Percentiles rank a stretch among this genome's conserved stretches.
Conservation (phyloP, 2,113 vertebrate genomes). For the Isichthys henryi region DNA sequence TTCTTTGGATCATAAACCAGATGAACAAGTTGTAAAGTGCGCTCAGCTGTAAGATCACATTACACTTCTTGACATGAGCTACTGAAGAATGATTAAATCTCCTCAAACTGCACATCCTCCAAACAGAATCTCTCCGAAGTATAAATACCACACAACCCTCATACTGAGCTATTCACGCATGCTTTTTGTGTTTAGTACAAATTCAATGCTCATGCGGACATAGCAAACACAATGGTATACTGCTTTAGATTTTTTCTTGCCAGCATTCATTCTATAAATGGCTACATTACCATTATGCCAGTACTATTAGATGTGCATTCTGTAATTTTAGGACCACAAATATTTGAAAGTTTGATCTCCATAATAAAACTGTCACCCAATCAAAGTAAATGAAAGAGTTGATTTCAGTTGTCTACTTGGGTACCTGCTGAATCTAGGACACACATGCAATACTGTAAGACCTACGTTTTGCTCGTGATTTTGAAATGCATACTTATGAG, state of each 20-base stretch:
- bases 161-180: neutral
- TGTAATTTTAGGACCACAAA: neutral
- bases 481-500: neutral
- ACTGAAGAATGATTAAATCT: neutral
- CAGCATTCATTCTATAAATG: neutral
- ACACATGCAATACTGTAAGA: conserved; percentile 9
- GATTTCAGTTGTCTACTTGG: neutral
- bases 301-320: neutral
- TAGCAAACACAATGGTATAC: neutral
- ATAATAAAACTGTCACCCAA: neutral
- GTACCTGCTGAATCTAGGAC: neutral
- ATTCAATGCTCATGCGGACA: neutral
- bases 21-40: conserved; percentile 3
- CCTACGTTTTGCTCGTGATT: neutral
- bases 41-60: neutral
- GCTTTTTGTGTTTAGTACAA: neutral
- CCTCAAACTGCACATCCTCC: neutral
- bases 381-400: neutral
- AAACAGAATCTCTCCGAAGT: neutral
- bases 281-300: neutral
- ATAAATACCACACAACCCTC: neutral
- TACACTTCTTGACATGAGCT: neutral
- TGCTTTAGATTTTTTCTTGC: neutral
- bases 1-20: conserved; percentile 3
- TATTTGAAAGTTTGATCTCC: neutral